A percentile compares a stretch with the other conserved stretches of the same genome.
phyloP scores from a whole-genome alignment of 2,888 invertebrate species.

The Ornithoptera alexandrae region DNA sequence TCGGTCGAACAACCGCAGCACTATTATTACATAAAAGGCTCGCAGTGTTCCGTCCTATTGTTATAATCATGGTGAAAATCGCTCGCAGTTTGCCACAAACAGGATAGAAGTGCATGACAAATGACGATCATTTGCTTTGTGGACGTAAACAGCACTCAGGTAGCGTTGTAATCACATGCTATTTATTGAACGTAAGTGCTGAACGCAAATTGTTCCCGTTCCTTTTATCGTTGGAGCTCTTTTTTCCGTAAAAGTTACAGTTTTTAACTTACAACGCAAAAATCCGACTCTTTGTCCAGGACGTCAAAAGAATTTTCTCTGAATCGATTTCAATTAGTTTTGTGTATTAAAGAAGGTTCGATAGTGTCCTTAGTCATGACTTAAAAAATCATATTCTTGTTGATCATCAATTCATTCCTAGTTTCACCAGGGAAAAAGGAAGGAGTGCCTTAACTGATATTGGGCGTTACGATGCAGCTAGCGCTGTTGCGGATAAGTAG shows the following conservation, averaged over 20 bases:
- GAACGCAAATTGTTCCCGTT: slow-evolving; percentile 27
- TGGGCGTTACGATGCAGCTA: no score
- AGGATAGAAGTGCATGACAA: slow-evolving; percentile 49
- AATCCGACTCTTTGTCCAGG: no score
- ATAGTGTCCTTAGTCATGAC: no score
- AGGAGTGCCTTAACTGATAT: no score
- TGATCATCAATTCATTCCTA: no score
- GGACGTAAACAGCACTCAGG: slow-evolving; percentile 43
- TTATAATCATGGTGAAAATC: slow-evolving; percentile 50
- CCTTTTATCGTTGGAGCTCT: not conserved
- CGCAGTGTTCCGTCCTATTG: slow-evolving; percentile 27
- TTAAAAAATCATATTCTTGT: no score
- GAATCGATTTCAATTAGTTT: no score
- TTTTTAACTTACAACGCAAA: no score
- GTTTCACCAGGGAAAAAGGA: no score
- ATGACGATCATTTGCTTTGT: slow-evolving; percentile 54
- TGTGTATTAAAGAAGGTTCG: no score
- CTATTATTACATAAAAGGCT: slow-evolving; percentile 20
- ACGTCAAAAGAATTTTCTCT: no score
- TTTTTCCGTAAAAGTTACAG: not conserved
- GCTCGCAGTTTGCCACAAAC: slow-evolving; percentile 40
- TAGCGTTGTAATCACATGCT: slow-evolving; percentile 41
- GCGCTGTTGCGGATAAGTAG: no score
- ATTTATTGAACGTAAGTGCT: slow-evolving; percentile 32
- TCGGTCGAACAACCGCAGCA: not conserved